Base-by-base conservation (phyloP, 2,113 vertebrate genomes). In the Xiphophorus couchianus region DNA sequence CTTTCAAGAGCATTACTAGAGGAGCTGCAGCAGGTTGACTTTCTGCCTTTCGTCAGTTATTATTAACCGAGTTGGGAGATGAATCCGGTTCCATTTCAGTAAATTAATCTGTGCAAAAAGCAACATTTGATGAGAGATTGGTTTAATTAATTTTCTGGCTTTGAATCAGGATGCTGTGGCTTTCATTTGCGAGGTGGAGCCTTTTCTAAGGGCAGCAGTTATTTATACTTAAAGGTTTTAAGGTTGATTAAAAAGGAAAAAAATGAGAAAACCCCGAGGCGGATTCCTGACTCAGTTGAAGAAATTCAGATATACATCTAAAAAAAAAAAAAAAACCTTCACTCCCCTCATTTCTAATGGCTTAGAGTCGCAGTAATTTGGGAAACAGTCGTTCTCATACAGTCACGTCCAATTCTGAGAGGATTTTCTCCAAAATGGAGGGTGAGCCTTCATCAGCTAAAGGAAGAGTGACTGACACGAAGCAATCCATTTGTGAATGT, bases 101-200 rank as follows among this genome's bases (percentile, higher is more conserved):
- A 67, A 81, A 77, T 22, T 68, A 64, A 75, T 81, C 83, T 85
- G 63, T 80, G 27, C 66, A 33, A 69, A 33, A 68, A 74, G 28
- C 74, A 69, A 75, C 72, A 67, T 62, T n/a, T 73, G 76, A 68
- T 65, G 27, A 2, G 62, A 33, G 68, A 67, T 78, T 80, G 67
- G 84, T 86, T 71, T 77, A 62, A 86, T 88, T 81, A 67, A 83
- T 86, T 74, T 67, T 75, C 67, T 51, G 19, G 14, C 73, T 77
- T 63, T 54, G 77, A 31, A 1, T 31, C 69, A 73, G 54, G 27
- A 69, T 65, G 22, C 27, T 28, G 17, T 51, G 10, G 29, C 14
- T 31, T 71, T 69, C 70, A 63, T 31, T 44, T 65, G 51, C 51
- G 10, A 77, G 68, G 66, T 74, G 27, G n/a, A 71, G 14, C 17